These are phyloP conservation scores for Nymphalis polychloros DNA, from an alignment of 2,888 invertebrate genomes.

Conservation along the genomic window DNA sequence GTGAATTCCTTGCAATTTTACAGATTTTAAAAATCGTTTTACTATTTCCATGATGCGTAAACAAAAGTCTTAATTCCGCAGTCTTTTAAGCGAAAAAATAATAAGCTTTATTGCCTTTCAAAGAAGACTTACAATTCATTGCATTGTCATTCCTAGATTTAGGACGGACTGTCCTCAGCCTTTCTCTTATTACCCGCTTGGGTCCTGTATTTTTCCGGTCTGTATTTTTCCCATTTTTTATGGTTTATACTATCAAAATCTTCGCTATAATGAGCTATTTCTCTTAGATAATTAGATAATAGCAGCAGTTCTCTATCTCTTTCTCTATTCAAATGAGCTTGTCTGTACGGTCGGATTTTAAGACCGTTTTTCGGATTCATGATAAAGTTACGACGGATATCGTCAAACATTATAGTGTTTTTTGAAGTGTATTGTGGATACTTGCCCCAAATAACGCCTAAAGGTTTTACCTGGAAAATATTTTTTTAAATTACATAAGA, in stretches of 20 bases:
- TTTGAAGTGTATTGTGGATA: constrained; percentile 92
- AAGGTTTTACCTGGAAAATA: constrained; percentile 89
- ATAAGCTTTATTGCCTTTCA: constrained; percentile 24
- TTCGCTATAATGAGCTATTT: constrained; percentile 89
- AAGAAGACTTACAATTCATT: background rate
- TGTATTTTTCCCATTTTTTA: constrained; percentile 94
- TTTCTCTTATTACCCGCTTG: constrained; percentile 72
- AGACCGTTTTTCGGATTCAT: constrained; percentile 98
- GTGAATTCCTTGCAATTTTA: too few relatives aligned
- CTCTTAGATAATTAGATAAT: constrained; percentile 89
- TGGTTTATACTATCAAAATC: constrained; percentile 94
- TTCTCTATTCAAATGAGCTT: constrained; percentile 93
- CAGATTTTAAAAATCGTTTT: background rate
- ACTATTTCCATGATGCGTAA: constrained; percentile 6
- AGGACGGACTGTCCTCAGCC: constrained; percentile 70
- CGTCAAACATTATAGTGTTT: constrained; percentile 99
- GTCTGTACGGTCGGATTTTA: constrained; percentile 93
- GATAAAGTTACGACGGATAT: constrained; percentile 95
- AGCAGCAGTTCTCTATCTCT: constrained; percentile 92
- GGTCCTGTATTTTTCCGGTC: constrained; percentile 68
- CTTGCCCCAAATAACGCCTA: constrained; percentile 98
- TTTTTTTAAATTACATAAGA: background rate
- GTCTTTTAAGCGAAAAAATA: constrained; percentile 52
- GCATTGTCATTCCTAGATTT: constrained; percentile 65
- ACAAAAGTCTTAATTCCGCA: constrained; percentile 37